Evolutionary conservation across 2,113 vertebrate species (phyloP), one percentile per base, ranked within the genome.

Genomic region (Microtus richardsoni): DNA sequence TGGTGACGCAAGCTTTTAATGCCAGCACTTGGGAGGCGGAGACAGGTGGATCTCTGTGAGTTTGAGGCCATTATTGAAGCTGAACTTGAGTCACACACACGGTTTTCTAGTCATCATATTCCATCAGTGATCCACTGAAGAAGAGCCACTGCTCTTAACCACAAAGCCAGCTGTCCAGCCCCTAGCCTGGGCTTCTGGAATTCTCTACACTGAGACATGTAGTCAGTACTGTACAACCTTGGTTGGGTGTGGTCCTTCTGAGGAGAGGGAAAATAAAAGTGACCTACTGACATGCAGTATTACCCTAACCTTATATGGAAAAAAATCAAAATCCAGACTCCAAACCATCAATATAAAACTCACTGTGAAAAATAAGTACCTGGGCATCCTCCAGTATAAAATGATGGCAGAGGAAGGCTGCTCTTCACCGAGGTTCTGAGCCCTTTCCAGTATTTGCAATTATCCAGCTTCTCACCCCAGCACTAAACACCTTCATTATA

Each of bases 331-430:
- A 70, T 92, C 52, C 3, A 92, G 79, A 79, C 19, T 49, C 66
- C 60, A 91, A 83, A 70, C 47, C 89, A 92, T 3, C 39, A 66
- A 68, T 21, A 54, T 44, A 28, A 92, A 86, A 92, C 12, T 82
- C 39, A 68, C 21, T 79, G 13, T 49, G n/a, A 91, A 93, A 91
- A 96, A 77, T 36, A 10, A 91, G n/a, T 26, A 93, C 7, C 54
- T 1, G 73, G 19, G 68, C 16, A 89, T 78, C 39, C 14, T 54
- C 60, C 24, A 84, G 10, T 77, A 28, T 93, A 91, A 94, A 97
- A 93, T 64, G 8, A 89, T 54, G 36, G 49, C 75, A 71, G 4
- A 60, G 49, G 68, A 92, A 77, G 71, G 36, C 5, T 60, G 58
- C 8, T 39, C 75, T 41, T 68, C 10, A 75, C 12, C 28, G 36